phyloP scores from a whole-genome alignment of 2,888 invertebrate species.

The Eristalinus sepulchralis region DNA sequence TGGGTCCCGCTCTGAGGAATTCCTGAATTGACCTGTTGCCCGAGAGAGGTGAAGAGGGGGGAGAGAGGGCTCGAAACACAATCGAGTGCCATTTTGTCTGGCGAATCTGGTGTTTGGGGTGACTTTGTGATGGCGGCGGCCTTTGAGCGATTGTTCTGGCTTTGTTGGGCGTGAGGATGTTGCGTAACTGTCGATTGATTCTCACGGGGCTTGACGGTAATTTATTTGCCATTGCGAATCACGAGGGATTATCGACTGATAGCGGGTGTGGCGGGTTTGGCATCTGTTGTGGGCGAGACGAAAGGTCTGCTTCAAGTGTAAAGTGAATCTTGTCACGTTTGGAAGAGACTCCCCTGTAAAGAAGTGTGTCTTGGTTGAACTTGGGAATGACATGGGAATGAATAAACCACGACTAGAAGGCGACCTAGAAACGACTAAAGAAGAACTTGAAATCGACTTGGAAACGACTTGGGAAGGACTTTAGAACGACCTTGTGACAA shows the following conservation, averaged over 20 bases:
- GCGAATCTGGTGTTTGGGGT: not conserved
- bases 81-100: constrained; percentile 70
- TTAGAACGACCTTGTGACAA: no score
- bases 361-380: no score
- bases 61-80: not conserved
- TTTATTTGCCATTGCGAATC: constrained; percentile 48
- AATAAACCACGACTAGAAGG: no score
- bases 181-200: constrained; percentile 48
- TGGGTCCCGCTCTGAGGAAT: constrained; percentile 13
- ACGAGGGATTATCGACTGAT: constrained; percentile 45
- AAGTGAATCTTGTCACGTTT: not conserved
- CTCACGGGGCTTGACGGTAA: constrained; percentile 18
- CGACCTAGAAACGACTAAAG: no score
- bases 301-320: not conserved
- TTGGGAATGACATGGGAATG: no score
- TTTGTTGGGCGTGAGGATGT: constrained; percentile 59
- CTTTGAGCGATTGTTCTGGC: constrained; percentile 46
- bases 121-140: constrained; percentile 25
- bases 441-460: no score
- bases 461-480: no score
- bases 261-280: not conserved
- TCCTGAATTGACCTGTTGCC: constrained; percentile 63
- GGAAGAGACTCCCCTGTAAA: no score
- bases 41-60: not conserved
- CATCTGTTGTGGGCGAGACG: not conserved